Conservation (phyloP, 2,797 vertebrate species). For the Hafferia zeledoni region DNA sequence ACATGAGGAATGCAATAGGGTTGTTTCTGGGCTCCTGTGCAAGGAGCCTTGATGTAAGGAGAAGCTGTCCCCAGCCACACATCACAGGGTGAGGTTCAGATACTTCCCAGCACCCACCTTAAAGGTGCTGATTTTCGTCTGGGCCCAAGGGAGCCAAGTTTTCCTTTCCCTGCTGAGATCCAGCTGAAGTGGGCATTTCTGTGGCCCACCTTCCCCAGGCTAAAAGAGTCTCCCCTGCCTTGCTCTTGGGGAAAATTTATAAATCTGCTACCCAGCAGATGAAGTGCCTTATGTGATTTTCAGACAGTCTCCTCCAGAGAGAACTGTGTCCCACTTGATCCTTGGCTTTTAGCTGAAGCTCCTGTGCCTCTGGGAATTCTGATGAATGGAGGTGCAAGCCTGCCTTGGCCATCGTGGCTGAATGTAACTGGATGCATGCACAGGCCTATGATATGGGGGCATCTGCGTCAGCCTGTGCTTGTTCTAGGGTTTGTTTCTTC, state of each 20-base stretch:
- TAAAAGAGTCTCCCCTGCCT: neutral
- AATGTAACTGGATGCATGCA: neutral
- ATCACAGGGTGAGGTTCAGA: neutral
- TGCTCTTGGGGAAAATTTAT: neutral
- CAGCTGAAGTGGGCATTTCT: neutral
- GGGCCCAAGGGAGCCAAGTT: neutral
- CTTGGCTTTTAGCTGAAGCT: neutral
- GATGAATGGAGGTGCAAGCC: neutral
- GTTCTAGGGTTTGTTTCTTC: neutral
- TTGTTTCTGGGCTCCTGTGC: neutral
- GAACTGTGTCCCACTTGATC: neutral
- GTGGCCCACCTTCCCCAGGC: neutral
- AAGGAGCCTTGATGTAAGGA: neutral
- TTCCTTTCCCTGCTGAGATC: neutral
- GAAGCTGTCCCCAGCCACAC: neutral
- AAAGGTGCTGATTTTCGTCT: neutral
- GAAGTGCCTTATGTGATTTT: neutral
- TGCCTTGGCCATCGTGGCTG: neutral
- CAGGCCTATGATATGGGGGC: accelerated
- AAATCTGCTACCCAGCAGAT: neutral
- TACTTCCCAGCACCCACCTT: neutral
- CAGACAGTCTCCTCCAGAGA: neutral
- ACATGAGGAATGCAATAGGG: accelerated
- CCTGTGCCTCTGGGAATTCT: neutral
- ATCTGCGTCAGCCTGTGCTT: neutral